Percentiles rank a stretch among this genome's conserved stretches.
Evolutionary conservation across 2,113 vertebrate species (phyloP).

Genomic region (Clupea harengus): DNA sequence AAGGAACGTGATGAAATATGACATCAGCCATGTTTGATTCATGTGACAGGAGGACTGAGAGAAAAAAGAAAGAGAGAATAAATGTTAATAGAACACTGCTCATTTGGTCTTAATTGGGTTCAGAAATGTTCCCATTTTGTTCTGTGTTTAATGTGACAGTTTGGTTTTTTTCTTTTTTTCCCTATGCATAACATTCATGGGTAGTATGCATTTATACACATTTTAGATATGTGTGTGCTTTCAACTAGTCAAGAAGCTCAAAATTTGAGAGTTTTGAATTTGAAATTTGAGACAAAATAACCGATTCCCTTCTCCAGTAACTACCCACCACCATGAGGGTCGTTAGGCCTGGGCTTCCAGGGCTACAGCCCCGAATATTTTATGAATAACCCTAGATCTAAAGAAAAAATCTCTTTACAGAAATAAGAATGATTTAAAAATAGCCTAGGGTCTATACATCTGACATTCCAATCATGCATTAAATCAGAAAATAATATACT

Average conservation of each 20-base stretch:
- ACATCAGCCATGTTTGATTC: constrained; percentile 2
- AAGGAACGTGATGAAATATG: constrained; percentile 7
- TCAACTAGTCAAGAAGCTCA: not conserved
- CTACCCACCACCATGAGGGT: not conserved
- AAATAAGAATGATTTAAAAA: too few relatives aligned
- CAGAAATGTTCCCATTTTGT: not conserved
- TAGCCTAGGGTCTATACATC: too few relatives aligned
- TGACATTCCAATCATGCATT: too few relatives aligned
- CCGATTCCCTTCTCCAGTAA: not conserved
- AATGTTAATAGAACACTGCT: not conserved
- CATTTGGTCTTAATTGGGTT: not conserved
- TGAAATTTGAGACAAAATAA: too few relatives aligned
- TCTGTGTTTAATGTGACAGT: not conserved
- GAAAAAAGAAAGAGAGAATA: not conserved
- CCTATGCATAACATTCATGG: not conserved
- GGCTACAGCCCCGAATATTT: too few relatives aligned
- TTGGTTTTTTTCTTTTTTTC: too few relatives aligned
- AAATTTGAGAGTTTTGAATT: not conserved
- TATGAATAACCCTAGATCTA: too few relatives aligned
- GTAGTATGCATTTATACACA: not conserved
- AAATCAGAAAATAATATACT: too few relatives aligned
- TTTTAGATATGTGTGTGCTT: not conserved
- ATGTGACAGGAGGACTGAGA: not conserved
- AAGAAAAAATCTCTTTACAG: too few relatives aligned
- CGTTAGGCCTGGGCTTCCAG: too few relatives aligned